Percentiles rank a stretch among this genome's conserved stretches.
Evolutionary conservation across 2,113 vertebrate genomes (phyloP).

Genomic region (Misgurnus anguillicaudatus): DNA sequence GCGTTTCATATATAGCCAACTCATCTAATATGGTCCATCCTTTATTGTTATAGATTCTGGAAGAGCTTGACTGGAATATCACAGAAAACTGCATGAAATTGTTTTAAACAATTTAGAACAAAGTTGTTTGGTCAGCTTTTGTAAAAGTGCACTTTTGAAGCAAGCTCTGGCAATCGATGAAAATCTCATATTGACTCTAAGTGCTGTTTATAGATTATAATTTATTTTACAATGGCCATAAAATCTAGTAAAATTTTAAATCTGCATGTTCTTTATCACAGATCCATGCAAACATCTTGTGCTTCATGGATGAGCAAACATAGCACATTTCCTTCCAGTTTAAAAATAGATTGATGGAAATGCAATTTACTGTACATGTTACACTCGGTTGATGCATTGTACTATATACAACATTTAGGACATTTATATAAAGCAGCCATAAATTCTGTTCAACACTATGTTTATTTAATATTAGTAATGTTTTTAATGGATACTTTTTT

Average conservation of each 20-base stretch:
- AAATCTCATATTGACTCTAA: slow-evolving; percentile 16
- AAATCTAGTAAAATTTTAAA: slow-evolving; percentile 41
- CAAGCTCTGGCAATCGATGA: slow-evolving; percentile 20
- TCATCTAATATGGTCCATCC: background rate
- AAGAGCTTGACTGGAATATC: no score
- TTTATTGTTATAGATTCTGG: background rate
- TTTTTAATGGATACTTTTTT: background rate
- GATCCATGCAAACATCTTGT: slow-evolving; percentile 20
- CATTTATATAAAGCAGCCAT: background rate
- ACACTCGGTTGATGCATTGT: no score
- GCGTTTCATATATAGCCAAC: no score
- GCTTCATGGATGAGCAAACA: slow-evolving; percentile 43
- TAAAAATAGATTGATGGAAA: background rate
- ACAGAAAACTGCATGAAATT: slow-evolving; percentile 9
- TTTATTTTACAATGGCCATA: slow-evolving; percentile 35
- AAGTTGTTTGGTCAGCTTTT: background rate
- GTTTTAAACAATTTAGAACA: background rate
- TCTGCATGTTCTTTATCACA: background rate
- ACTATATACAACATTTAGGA: background rate
- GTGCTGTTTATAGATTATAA: slow-evolving; percentile 46
- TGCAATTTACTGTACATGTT: background rate
- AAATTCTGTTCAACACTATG: background rate
- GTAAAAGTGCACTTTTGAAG: slow-evolving; percentile 23
- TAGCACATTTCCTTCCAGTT: background rate
- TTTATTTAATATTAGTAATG: background rate